Evolutionary conservation across 2,888 invertebrate genomes (phyloP).

Genomic region (Eueremaeus valkanovi): DNA sequence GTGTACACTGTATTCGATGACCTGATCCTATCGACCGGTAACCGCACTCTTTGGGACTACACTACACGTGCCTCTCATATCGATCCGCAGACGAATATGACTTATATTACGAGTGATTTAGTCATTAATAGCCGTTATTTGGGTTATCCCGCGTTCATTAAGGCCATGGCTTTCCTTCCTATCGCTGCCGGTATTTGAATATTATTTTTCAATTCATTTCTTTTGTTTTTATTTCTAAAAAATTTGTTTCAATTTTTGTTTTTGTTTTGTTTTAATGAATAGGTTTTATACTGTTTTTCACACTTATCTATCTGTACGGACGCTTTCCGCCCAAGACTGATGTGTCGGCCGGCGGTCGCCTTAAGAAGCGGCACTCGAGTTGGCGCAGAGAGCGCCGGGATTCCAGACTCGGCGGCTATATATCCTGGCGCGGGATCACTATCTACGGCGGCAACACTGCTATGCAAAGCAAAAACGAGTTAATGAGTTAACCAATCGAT

Average conservation of each 20-base stretch:
- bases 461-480: slow-evolving; percentile 1
- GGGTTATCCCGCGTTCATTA: slow-evolving; percentile 53
- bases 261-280: slow-evolving; percentile 27
- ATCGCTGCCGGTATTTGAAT: slow-evolving; percentile 49
- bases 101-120: slow-evolving; percentile 53
- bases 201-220: background rate
- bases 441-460: slow-evolving; percentile 21
- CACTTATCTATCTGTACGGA: slow-evolving; percentile 52
- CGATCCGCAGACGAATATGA: slow-evolving; percentile 52
- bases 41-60: slow-evolving; percentile 53
- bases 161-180: slow-evolving; percentile 56
- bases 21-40: slow-evolving; percentile 49
- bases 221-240: too few relatives aligned
- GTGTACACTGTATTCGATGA: slow-evolving; percentile 52
- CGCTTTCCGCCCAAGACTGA: slow-evolving; percentile 50
- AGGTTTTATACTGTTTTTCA: slow-evolving; percentile 51
- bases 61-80: slow-evolving; percentile 52
- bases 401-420: slow-evolving; percentile 35
- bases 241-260: too few relatives aligned
- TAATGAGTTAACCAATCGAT: background rate
- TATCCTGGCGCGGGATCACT: slow-evolving; percentile 39
- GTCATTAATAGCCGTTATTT: slow-evolving; percentile 56
- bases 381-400: slow-evolving; percentile 48
- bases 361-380: slow-evolving; percentile 45
- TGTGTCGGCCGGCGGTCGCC: slow-evolving; percentile 44